Base-by-base conservation (phyloP, 2,797 vertebrate genomes). In the Manis pentadactyla region DNA sequence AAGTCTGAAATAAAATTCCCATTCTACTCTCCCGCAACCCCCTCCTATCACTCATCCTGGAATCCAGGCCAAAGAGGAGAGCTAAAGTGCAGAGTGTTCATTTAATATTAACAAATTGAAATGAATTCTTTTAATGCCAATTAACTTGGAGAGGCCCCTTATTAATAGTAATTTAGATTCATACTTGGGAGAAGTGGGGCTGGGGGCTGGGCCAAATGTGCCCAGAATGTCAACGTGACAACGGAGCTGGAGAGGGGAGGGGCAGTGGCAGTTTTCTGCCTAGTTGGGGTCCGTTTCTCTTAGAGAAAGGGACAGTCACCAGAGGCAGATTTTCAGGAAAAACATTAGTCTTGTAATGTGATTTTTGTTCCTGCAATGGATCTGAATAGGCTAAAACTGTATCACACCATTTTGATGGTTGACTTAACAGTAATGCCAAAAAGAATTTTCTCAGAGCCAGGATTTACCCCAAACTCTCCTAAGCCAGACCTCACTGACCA, bases 91-190 rank as follows among this genome's bases (percentile, higher is more conserved):
- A 94, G 83, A 92, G 89, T 42, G 42, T 98, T 98, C 97, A 97
- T 98, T 98, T 98, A 97, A 98, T 98, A 98, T 98, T 98, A 98
- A 98, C 98, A 98, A 98, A 98, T 97, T 97, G 98, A 98, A 98
- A 98, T 97, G 98, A 98, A 98, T 98, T 98, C 97, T 98, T 98
- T 98, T 97, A 98, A 98, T 95, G 97, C 98, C 98, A 98, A 98
- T 98, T 98, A 98, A 98, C 97, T 98, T 97, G 97, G 97, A 97
- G 96, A 96, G 29, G 97, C 96, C 97, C 90, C 96, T 98, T 98
- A 98, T 98, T 98, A 98, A 98, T 98, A 98, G 97, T 97, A 97
- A 98, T 98, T 98, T 98, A 98, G 98, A 98, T 98, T 98, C 97
- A 98, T 98, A 96, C 96, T 98, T 95, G 95, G 90, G 89, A 96